Base-by-base conservation (phyloP, 2,888 invertebrate genomes). In the Cetonia aurata region DNA sequence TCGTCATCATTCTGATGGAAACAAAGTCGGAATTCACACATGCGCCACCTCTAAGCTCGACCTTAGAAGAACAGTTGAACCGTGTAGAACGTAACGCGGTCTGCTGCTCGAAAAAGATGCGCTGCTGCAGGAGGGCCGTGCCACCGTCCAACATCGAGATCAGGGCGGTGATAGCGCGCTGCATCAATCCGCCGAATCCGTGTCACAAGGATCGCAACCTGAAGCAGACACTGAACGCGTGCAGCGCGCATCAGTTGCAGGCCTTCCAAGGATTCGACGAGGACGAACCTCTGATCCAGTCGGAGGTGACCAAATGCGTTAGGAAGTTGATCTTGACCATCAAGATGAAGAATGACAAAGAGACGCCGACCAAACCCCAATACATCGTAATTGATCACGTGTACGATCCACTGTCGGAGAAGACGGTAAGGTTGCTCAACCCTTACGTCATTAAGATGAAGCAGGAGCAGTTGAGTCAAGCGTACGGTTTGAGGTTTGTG, bases 381-480 rank as follows among this genome's bases (percentile, higher is more conserved):
- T 90, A 88, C 74, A 85, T 91, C 41, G 87, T 90, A 1, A 85
- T 90, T 9, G 90, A 90, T 77, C 90, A 90, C 73, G 88, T 89
- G 3, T 85, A 87, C 72, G 89, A 89, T 76, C 86, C 87, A 0
- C 70, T 83, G 0, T 86, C 85, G 41, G 85, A 85, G 71, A 86
- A 84, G 72, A 88, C 87, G 19, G 85, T 87, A 31, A 86, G 88
- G n/a, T 80, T 91, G n/a, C 81, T 89, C 9, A 87, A 89, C 77
- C 90, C 90, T 0, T 90, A 89, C 74, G 88, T 90, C 1, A 78
- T 91, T 68, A 88, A 89, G 57, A 78, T 91, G 19, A 86, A 84
- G 6, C 87, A 90, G 72, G 86, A 88, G 60, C 78, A 84, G 0
- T 85, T 90, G 0, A 77, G 86, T 13, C 88, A 90, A 79, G 84